Conservation (phyloP, 2,113 vertebrate species). For the Peromyscus leucopus region DNA sequence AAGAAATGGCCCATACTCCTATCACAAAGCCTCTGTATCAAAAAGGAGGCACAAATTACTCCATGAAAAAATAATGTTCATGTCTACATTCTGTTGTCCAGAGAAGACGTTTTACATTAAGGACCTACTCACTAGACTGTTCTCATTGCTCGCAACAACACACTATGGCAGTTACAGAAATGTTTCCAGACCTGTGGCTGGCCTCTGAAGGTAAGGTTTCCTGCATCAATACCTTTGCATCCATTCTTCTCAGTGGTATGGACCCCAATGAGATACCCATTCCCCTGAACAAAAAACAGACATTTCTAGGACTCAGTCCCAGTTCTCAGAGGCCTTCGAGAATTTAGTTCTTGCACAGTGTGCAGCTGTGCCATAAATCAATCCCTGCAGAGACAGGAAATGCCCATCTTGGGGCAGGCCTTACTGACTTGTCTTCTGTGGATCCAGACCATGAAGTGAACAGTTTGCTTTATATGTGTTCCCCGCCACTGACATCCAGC, state of each 20-base stretch:
- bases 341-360: background rate
- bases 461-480: background rate
- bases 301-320: conserved; percentile 8
- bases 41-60: background rate
- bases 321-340: background rate
- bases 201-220: background rate
- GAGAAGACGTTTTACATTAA: background rate
- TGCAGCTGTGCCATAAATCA: background rate
- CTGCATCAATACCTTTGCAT: background rate
- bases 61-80: background rate
- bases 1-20: background rate
- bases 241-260: background rate
- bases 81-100: background rate
- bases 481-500: background rate
- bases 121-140: background rate
- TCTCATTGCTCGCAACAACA: background rate
- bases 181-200: background rate
- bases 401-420: background rate
- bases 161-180: background rate
- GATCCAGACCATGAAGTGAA: background rate
- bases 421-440: background rate
- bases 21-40: background rate
- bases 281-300: background rate
- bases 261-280: background rate
- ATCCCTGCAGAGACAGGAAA: background rate